Evolutionary conservation across 2,888 invertebrate species (phyloP), one percentile per base, ranked within the genome.

Genomic region (Mesodorylaimus sp.): DNA sequence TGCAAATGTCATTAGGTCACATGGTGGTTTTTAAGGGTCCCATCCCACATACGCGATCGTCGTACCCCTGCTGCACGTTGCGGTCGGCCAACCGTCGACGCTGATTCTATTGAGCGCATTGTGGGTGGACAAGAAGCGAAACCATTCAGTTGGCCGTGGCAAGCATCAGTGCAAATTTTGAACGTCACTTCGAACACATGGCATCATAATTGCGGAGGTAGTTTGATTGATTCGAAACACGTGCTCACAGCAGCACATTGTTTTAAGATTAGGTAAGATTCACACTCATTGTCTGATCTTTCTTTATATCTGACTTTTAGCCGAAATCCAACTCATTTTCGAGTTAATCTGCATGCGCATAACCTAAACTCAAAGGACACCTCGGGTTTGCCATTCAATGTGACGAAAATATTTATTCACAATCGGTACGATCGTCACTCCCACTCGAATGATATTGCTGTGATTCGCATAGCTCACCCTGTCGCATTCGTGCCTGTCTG

Each of bases 191-290:
- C n/a, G n/a, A n/a, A n/a, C n/a, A n/a, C n/a, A n/a, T n/a, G n/a
- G n/a, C 27, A 10, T 5, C 44, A 43, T 43, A 13, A 26, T 24
- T 48, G 48, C 47, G 48, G 48, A 21, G 48, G 48, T 7, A 5
- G 19, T 23, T 26, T 48, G n/a, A 48, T 48, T 24, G 47, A 48
- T 47, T 46, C 48, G n/a, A 3, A 21, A 5, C 47, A 48, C 25
- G 27, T 48, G 5, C 27, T 48, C 23, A 48, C 48, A 2, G 48
- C 48, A 13, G 48, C 21, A 13, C 48, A 48, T 48, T 48, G 48
- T 19, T 5, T 43, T 26, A n/a, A n/a, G n/a, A n/a, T n/a, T n/a
- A n/a, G n/a, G n/a, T n/a, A n/a, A n/a, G n/a, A n/a, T n/a, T n/a
- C n/a, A n/a, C n/a, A n/a, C n/a, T n/a, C n/a, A n/a, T n/a, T n/a